Evolutionary conservation across 2,888 invertebrate species (phyloP).

Genomic region (Archips xylosteana): DNA sequence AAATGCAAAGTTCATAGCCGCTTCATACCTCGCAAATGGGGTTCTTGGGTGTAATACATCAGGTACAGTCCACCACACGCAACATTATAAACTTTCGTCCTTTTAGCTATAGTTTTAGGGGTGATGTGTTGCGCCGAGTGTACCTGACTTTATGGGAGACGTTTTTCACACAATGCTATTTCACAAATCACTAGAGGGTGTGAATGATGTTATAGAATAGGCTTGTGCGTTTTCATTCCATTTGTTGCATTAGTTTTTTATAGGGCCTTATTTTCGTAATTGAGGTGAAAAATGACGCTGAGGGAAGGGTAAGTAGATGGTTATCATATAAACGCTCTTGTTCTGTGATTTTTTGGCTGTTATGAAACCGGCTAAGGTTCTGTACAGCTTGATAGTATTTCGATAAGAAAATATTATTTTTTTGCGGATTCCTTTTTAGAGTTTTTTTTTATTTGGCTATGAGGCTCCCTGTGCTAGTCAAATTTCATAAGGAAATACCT

Average conservation of each 20-base stretch:
- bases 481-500: too few species aligned
- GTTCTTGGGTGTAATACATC: slow-evolving; percentile 10
- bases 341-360: not conserved
- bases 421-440: too few species aligned
- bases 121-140: not conserved
- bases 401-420: too few species aligned
- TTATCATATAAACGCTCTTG: not conserved
- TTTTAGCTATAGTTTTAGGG: not conserved
- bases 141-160: not conserved
- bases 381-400: too few species aligned
- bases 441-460: too few species aligned
- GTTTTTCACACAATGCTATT: slow-evolving; percentile 18
- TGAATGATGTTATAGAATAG: not conserved
- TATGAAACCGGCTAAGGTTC: too few species aligned
- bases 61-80: not conserved
- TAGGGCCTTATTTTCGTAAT: not conserved
- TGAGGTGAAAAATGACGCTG: not conserved
- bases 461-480: too few species aligned
- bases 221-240: not conserved
- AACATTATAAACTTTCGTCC: not conserved
- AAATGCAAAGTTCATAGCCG: slow-evolving; percentile 35
- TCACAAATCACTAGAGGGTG: slow-evolving; percentile 6
- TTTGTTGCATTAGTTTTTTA: not conserved
- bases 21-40: slow-evolving; percentile 15
- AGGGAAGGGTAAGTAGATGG: too few species aligned